A percentile compares a stretch with the other conserved stretches of the same genome.
Conservation (phyloP, 2,797 vertebrate genomes). For the Morus bassanus region DNA sequence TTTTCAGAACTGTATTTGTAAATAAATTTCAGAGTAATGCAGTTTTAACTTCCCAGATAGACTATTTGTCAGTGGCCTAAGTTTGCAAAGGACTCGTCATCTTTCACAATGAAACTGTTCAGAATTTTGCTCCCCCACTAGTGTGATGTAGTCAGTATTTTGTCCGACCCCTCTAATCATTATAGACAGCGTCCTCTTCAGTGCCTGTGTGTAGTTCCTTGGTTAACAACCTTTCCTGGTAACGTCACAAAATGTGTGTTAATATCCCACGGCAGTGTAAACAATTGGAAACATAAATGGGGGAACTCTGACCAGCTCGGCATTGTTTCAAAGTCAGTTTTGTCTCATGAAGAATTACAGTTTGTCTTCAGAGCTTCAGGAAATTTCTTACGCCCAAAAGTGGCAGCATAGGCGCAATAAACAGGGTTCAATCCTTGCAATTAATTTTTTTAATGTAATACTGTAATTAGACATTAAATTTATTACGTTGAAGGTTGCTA, state of each 20-base stretch:
- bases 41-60: not conserved
- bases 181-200: not conserved
- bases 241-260: not conserved
- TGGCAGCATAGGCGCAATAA: not conserved
- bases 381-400: not conserved
- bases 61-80: not conserved
- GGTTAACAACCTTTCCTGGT: not conserved
- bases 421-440: constrained; percentile 10
- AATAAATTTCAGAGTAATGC: not conserved
- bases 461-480: constrained; percentile 29
- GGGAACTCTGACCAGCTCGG: not conserved
- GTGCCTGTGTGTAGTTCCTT: not conserved
- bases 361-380: not conserved
- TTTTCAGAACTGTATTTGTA: not conserved
- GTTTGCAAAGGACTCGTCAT: not conserved
- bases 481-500: constrained; percentile 10
- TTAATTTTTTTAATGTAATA: constrained; percentile 22
- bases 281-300: not conserved
- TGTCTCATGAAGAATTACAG: not conserved
- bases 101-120: not conserved
- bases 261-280: not conserved
- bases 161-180: not conserved
- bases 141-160: not conserved
- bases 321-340: not conserved
- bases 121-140: not conserved